Base-by-base conservation (phyloP, 2,797 vertebrate species). In the Acanthis flammea region DNA sequence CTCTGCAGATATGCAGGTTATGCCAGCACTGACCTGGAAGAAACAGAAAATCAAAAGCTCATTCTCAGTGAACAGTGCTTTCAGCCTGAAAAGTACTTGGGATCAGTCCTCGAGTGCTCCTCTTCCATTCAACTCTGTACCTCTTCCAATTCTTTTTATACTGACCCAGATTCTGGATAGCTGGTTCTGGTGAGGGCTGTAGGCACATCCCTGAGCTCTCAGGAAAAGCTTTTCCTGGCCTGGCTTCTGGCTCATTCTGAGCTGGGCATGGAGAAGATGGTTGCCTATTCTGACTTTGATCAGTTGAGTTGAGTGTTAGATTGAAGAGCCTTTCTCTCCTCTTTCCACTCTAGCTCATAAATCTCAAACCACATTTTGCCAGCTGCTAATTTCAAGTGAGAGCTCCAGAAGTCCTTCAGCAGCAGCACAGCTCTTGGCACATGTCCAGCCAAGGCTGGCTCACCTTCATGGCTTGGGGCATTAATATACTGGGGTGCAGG, bases 21-120 rank as follows among this genome's bases (percentile, higher is more conserved):
- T 35, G 48, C 6, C 1, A 57, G 62, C 88, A 50, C 79, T 95
- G 93, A 92, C 62, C 72, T 74, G 57, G 88, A 91, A 95, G 81
- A 92, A 92, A 87, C 3, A 58, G 72, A 95, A 92, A 94, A 92
- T 79, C 42, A 50, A 57, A 47, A 66, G 50, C 50, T 93, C 22
- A 15, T 80, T 70, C 48, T 70, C 41, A 55, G 41, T 33, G 37
- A 84, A 42, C 28, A 86, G 55, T 2, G 4, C 70, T 88, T 70
- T 57, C 54, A 89, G 31, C 61, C 68, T 76, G 60, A 47, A 68
- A 85, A 65, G 10, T 77, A 22, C 58, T 62, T 85, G 47, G 81
- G 84, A 37, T 92, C 57, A n/a, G 91, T 82, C 45, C 76, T 63
- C 16, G 25, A 35, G 67, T 85, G 84, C 65, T 91, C 48, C 54